These are phyloP conservation scores for Deilephila porcellus DNA, from an alignment of 2,888 invertebrate genomes.

Conservation along the genomic window DNA sequence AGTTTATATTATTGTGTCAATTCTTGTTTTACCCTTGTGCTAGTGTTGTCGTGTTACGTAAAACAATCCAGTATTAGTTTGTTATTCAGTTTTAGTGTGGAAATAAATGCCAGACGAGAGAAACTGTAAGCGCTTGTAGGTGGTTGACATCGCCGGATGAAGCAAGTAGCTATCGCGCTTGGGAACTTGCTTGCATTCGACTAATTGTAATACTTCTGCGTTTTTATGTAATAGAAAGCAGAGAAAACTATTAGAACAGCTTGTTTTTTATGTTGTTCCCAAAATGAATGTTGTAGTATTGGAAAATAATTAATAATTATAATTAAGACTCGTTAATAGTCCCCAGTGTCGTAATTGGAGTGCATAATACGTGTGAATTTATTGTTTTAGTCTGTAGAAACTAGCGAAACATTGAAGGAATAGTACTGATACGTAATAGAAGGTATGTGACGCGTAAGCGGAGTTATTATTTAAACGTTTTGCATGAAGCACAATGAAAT, in stretches of 20 bases:
- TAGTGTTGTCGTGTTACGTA: background rate
- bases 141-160: background rate
- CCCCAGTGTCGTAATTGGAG: too few species aligned
- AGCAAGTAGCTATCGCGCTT: background rate
- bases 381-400: too few species aligned
- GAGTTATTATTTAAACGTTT: background rate
- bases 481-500: background rate
- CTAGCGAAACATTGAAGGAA: too few species aligned
- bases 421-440: too few species aligned
- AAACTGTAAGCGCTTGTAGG: background rate
- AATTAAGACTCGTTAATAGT: too few species aligned
- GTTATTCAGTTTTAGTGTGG: background rate
- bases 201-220: background rate
- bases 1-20: background rate
- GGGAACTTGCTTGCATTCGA: background rate
- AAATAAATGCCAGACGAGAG: constrained; percentile 1
- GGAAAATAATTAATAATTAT: too few species aligned
- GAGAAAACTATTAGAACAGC: too few species aligned
- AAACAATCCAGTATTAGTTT: background rate
- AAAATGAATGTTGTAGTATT: too few species aligned
- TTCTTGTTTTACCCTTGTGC: background rate
- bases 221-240: background rate
- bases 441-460: background rate
- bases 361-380: too few species aligned
- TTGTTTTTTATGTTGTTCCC: too few species aligned